Conservation (phyloP, 2,888 invertebrate species). For the Oithona nana region DNA sequence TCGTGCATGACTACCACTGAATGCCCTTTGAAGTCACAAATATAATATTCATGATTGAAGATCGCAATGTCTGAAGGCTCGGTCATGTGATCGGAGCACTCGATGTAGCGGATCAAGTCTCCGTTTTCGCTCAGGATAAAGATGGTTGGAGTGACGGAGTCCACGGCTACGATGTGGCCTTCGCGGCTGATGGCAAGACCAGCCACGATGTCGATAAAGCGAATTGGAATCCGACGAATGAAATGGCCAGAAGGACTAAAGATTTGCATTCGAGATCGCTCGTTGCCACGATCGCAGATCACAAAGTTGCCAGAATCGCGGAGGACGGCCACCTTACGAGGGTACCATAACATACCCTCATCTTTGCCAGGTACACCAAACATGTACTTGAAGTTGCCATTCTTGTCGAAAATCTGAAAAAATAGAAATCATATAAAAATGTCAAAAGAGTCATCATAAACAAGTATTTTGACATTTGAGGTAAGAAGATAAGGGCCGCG, state of each 20-base stretch:
- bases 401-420: conserved; percentile 69
- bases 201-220: conserved; percentile 45
- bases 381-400: conserved; percentile 75
- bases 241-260: conserved; percentile 90
- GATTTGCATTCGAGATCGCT: conserved; percentile 89
- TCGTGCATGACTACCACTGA: conserved; percentile 90
- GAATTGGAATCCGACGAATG: conserved; percentile 43
- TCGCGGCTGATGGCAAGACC: conserved; percentile 79
- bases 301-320: conserved; percentile 62
- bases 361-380: conserved; percentile 88
- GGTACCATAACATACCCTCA: conserved; percentile 92
- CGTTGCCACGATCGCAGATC: conserved; percentile 92
- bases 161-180: conserved; percentile 87
- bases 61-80: conserved; percentile 94
- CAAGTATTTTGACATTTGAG: not conserved
- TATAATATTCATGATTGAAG: conserved; percentile 81
- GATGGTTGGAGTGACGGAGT: conserved; percentile 89
- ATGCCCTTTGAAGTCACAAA: conserved; percentile 89
- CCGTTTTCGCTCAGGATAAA: conserved; percentile 75
- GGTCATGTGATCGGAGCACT: conserved; percentile 87
- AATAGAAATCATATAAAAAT: too few relatives aligned
- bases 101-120: conserved; percentile 84
- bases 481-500: too few relatives aligned
- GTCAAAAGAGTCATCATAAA: too few relatives aligned
- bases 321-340: conserved; percentile 83